phyloP scores from a whole-genome alignment of 2,113 vertebrate genomes.

The Phalacrocorax brasilianus region DNA sequence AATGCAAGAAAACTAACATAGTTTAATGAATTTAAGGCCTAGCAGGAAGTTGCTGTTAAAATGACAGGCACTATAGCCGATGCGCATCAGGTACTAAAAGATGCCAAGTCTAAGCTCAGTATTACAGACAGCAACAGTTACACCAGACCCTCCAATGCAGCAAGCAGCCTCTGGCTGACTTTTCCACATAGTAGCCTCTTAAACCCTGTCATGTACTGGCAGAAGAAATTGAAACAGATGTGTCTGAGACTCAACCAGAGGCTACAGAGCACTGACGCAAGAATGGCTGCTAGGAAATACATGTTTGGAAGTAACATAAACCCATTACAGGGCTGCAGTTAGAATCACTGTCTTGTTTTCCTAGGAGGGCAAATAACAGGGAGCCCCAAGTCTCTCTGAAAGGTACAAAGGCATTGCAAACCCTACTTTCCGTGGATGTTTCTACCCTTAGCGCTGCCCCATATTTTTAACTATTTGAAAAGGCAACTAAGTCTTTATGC shows the following conservation, averaged over 20 bases:
- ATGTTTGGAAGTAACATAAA: neutral
- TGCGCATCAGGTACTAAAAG: neutral
- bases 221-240: neutral
- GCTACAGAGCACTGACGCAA: neutral
- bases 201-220: neutral
- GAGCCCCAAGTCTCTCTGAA: neutral
- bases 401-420: neutral
- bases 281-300: neutral
- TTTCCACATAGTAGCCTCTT: neutral
- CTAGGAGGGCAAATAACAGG: neutral
- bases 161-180: neutral
- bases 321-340: neutral
- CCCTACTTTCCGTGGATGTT: neutral
- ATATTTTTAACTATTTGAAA: neutral
- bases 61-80: neutral
- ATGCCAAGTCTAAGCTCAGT: neutral
- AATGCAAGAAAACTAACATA: neutral
- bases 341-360: neutral
- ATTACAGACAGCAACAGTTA: neutral
- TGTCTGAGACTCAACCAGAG: neutral
- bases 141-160: neutral
- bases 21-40: constrained; percentile 37
- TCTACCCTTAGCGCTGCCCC: neutral
- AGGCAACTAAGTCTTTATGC: neutral
- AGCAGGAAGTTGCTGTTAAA: neutral